phyloP scores from a whole-genome alignment of 1,140 invertebrate genomes.

The Atopsyche davidsoni region DNA sequence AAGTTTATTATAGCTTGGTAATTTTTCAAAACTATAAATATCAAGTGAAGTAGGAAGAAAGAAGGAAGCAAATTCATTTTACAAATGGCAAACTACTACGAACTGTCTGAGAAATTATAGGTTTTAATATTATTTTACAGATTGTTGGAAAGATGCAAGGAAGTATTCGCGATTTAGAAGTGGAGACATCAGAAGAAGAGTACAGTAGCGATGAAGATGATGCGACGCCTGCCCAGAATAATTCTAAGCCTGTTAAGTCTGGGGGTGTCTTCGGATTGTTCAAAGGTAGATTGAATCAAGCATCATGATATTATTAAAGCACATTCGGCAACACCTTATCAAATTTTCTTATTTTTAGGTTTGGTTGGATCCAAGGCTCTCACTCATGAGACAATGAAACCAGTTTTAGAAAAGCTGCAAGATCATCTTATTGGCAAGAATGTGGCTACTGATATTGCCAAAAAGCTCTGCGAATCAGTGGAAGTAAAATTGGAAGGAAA shows the following conservation, averaged over 20 bases:
- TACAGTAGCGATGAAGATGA: slow-evolving; percentile 52
- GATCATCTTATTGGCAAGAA: slow-evolving; percentile 98
- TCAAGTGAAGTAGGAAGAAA: too few species aligned
- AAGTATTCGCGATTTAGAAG: slow-evolving; percentile 60
- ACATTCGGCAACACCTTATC: background rate
- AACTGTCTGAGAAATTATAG: too few species aligned
- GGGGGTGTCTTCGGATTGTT: slow-evolving; percentile 74
- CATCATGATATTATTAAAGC: background rate
- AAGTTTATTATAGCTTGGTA: slow-evolving; percentile 9
- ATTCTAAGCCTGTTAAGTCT: slow-evolving; percentile 43
- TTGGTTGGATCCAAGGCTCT: slow-evolving; percentile 84
- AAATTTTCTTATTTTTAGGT: slow-evolving; percentile 33
- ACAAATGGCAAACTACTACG: too few species aligned
- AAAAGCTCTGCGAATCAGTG: slow-evolving; percentile 93
- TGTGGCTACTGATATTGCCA: slow-evolving; percentile 93
- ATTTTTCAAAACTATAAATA: too few species aligned
- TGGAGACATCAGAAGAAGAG: slow-evolving; percentile 53
- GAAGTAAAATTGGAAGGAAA: slow-evolving; percentile 89
- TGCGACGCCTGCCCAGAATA: slow-evolving; percentile 41
- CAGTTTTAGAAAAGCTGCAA: slow-evolving; percentile 89
- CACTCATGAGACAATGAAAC: slow-evolving; percentile 66
- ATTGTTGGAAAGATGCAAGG: slow-evolving; percentile 79
- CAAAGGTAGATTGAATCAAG: slow-evolving; percentile 51
- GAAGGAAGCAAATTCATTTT: too few species aligned
- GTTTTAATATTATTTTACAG: slow-evolving; percentile 42